Base-by-base conservation (phyloP, 2,888 invertebrate species). In the Pheosia tremula region DNA sequence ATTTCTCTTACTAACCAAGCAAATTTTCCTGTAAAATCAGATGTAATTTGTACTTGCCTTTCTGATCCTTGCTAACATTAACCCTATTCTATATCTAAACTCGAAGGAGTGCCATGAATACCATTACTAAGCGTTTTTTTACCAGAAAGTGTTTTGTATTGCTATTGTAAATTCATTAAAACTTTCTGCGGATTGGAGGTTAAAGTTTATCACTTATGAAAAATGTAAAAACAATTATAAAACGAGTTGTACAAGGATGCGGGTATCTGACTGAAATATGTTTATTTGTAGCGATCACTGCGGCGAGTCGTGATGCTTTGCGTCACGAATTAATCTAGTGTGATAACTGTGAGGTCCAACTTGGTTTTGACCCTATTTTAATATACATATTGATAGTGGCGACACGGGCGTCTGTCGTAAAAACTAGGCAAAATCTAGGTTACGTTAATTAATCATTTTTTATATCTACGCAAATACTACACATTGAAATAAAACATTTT, bases 331-430 rank as follows among this genome's bases (percentile, higher is more conserved):
- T 61, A 56, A 60, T 72, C 59, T 71, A 71, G 62, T 24, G 24
- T 75, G 82, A 85, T 86, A 81, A 71, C 76, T 71, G 58, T 71
- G 73, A 76, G 73, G 63, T 73, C 61, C 72, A 74, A 76, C 72
- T 62, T 62, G 66, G 60, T 72, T 83, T 77, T 85, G 84, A 86
- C 86, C 85, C 77, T 71, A 71, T 70, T 72, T 73, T 72, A 79
- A 69, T 55, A 53, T 37, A 45, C 49, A 56, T 70, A 63, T 39
- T 58, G 71, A 73, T 72, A 69, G 60, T 43, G 59, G 8, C 24
- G 41, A 41, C 56, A 38, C 38, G 8, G 7, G 13, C 5, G 10
- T 39, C 50, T 50, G 11, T n/a, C 52, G 59, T 61, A 10, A 45
- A 57, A 61, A 60, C 62, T 60, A 65, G 59, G 10, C 10, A 43